Evolutionary conservation across 2,113 vertebrate species (phyloP), one percentile per base, ranked within the genome.

Genomic region (Pedionomus torquatus): DNA sequence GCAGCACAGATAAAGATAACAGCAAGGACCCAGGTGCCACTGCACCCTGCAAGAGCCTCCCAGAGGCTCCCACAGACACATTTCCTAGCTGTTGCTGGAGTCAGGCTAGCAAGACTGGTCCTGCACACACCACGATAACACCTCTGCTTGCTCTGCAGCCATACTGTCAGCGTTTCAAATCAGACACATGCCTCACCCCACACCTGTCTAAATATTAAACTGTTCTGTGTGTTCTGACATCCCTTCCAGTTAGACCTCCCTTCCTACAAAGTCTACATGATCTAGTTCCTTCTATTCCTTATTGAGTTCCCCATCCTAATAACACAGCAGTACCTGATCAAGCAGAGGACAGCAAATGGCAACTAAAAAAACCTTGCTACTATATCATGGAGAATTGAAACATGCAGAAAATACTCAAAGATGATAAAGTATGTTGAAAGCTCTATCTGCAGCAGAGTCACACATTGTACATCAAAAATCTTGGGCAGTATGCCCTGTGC

Each of bases 401-500:
- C 11, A 70, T 13, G 6, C 54, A 81, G 39, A 75, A 89, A 90
- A 91, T 39, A n/a, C 30, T 63, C 55, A 18, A 72, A 39, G 39
- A 33, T 3, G 0, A 41, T 5, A 7, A 60, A 63, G 54, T 12
- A n/a, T 6, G 1, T 41, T 65, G 65, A 35, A 90, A 83, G 43
- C 39, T 71, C 2, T 64, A 35, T 68, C 37, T 83, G 68, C 46
- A 58, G 48, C 39, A 61, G 65, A 74, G 48, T 11, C 5, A 2
- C 21, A 10, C 16, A 19, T 2, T 25, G 21, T 37, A 37, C 0
- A 0, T 61, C 30, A 71, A n/a, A 72, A 33, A 41, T 11, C 17
- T 69, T 44, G 51, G 55, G 26, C 15, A 75, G 33, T 2, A 8
- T 65, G 35, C 19, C 26, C 63, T 4, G 2, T 68, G 51, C 49